Conservation (phyloP, 2,797 vertebrate genomes). For the Xiphorhynchus erythropygius region DNA sequence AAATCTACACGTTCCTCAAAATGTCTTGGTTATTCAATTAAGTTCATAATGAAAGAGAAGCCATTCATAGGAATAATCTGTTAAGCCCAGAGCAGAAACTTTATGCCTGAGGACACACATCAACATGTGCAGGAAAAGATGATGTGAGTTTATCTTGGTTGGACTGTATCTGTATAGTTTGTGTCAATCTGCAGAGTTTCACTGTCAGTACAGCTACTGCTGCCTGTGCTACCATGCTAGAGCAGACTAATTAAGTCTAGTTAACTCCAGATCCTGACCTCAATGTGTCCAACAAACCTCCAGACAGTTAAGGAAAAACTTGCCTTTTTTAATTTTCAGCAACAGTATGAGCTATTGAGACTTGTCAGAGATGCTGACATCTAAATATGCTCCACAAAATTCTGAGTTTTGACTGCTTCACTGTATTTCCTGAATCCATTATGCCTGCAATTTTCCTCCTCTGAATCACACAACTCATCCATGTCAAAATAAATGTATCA, state of each 20-base stretch:
- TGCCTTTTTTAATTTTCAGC: not conserved
- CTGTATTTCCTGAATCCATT: not conserved
- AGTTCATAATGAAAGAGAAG: not conserved
- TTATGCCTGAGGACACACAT: not conserved
- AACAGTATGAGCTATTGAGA: not conserved
- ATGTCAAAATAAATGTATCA: not conserved
- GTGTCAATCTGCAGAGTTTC: not conserved
- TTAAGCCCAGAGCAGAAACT: not conserved
- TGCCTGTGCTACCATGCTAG: not conserved
- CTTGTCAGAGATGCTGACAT: conserved; percentile 19
- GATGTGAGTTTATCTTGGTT: not conserved
- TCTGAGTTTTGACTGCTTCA: not conserved
- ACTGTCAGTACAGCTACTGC: not conserved
- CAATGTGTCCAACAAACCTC: conserved; percentile 8
- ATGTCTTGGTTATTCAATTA: not conserved
- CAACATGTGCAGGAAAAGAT: not conserved
- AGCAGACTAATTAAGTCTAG: not conserved
- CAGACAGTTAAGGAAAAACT: not conserved
- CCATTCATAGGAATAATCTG: not conserved
- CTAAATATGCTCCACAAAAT: not conserved
- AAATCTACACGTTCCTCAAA: not conserved
- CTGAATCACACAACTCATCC: not conserved
- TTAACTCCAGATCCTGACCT: conserved; percentile 20
- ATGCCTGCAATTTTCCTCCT: not conserved
- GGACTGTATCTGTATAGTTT: not conserved